A percentile compares a stretch with the other conserved stretches of the same genome.
These are phyloP conservation scores for Lasioglossum marginatum DNA, from an alignment of 2,888 invertebrate genomes.

Conservation along the genomic window DNA sequence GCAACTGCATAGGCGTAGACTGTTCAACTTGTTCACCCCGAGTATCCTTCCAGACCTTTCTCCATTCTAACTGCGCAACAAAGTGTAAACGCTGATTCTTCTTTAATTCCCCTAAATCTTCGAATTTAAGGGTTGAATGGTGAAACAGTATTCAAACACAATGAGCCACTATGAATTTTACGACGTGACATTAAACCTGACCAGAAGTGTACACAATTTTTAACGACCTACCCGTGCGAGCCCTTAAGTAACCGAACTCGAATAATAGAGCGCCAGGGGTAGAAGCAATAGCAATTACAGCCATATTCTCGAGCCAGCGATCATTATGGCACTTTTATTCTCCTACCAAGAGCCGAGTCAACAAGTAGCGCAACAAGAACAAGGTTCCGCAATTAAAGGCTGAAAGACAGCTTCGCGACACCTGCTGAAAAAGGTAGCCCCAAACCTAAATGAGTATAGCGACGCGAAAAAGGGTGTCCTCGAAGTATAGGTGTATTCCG, in stretches of 20 bases:
- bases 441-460: background rate
- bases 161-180: background rate
- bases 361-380: background rate
- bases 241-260: background rate
- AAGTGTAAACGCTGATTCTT: constrained; percentile 12
- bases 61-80: constrained; percentile 10
- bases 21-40: constrained; percentile 41
- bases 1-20: constrained; percentile 67
- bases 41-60: background rate
- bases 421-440: background rate
- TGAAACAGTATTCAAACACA: background rate
- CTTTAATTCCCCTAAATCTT: background rate
- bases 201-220: background rate
- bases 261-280: background rate
- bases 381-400: background rate
- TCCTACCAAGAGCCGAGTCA: background rate
- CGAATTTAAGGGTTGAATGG: background rate
- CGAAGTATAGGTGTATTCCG: constrained; percentile 7
- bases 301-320: background rate
- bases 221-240: background rate
- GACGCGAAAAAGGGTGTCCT: background rate
- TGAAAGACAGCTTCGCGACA: background rate
- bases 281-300: background rate
- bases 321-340: background rate
- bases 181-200: background rate